These are phyloP conservation scores for Melieria omissa DNA, from an alignment of 2,888 invertebrate species.

Conservation along the genomic window DNA sequence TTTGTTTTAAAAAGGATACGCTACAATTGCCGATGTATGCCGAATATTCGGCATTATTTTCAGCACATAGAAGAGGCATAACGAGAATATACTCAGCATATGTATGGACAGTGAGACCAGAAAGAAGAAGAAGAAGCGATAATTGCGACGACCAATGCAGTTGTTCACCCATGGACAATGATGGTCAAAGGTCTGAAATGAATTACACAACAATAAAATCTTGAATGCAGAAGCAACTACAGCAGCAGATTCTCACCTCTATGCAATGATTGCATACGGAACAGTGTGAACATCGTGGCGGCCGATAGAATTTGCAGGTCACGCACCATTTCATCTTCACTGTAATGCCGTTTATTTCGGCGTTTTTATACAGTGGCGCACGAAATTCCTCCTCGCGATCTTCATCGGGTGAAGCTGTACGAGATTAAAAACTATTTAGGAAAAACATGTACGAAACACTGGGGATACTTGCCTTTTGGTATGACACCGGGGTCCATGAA, in stretches of 20 bases:
- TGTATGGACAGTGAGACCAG: conserved; percentile 95
- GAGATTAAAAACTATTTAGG: background rate
- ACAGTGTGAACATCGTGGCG: conserved; percentile 98
- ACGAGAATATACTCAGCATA: conserved; percentile 96
- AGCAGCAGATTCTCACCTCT: conserved; percentile 75
- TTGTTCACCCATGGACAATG: conserved; percentile 99
- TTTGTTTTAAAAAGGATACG: conserved; percentile 78
- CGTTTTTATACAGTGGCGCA: conserved; percentile 95
- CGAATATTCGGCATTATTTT: conserved; percentile 84
- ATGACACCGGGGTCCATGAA: conserved; percentile 99
- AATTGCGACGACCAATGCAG: conserved; percentile 96
- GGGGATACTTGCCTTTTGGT: conserved; percentile 83
- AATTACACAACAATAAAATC: background rate
- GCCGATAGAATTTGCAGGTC: conserved; percentile 99
- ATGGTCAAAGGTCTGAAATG: conserved; percentile 95
- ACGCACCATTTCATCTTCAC: conserved; percentile 99
- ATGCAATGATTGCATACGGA: conserved; percentile 99
- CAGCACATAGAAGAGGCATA: conserved; percentile 92
- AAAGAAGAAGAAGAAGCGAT: conserved; percentile 99
- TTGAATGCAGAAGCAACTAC: background rate
- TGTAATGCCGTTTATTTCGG: conserved; percentile 97
- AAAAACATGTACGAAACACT: background rate
- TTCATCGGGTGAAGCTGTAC: conserved; percentile 92
- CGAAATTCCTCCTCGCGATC: conserved; percentile 97
- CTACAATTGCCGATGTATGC: conserved; percentile 83